Evolutionary conservation across 2,113 vertebrate genomes (phyloP).

Genomic region (Epinephelus fuscoguttatus): DNA sequence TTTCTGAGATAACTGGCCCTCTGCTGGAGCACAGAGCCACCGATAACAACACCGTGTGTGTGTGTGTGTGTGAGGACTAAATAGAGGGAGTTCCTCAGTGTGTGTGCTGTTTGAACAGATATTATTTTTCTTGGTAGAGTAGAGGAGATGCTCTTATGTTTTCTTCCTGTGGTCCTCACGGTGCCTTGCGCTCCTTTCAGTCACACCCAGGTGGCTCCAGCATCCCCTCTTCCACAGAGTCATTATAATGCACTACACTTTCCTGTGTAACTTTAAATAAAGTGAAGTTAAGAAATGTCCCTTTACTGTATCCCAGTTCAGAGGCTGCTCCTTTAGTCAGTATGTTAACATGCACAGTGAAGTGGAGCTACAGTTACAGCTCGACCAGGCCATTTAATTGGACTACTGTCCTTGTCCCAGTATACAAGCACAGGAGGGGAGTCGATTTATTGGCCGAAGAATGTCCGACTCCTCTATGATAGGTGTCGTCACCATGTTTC

Average conservation of each 20-base stretch:
- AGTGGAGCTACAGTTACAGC: no score
- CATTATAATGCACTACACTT: neutral
- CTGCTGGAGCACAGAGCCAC: conserved; percentile 60
- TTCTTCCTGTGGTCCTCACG: neutral
- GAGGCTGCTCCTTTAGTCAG: neutral
- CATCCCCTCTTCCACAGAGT: neutral
- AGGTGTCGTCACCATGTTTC: no score
- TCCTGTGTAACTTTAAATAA: neutral
- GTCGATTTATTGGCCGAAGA: no score
- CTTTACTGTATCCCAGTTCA: neutral
- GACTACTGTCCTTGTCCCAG: no score
- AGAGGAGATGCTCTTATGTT: conserved; percentile 1
- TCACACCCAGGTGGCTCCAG: neutral
- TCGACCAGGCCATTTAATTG: no score
- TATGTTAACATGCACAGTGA: no score
- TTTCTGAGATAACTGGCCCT: conserved; percentile 78
- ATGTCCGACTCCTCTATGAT: no score
- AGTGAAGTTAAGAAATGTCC: neutral
- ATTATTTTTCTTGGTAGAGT: neutral
- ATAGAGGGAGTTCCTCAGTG: conserved; percentile 27
- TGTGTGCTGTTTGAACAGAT: conserved; percentile 18
- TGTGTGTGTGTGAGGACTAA: conserved; percentile 22
- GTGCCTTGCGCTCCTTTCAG: neutral
- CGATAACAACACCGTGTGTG: conserved; percentile 50
- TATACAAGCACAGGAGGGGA: no score